phyloP scores from a whole-genome alignment of 2,888 invertebrate species.

The Leistus spinibarbis region DNA sequence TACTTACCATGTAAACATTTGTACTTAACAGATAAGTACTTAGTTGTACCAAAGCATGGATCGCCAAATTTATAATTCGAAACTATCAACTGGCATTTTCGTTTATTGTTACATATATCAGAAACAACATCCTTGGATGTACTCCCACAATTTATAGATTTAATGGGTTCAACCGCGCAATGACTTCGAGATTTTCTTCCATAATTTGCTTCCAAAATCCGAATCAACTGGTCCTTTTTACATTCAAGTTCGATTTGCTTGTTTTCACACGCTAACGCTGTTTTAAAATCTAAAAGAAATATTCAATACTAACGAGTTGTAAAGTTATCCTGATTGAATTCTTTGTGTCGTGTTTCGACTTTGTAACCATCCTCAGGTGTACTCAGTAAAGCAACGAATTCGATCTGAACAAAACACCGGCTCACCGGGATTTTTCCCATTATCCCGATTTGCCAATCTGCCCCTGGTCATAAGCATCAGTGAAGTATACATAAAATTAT shows the following conservation, averaged over 20 bases:
- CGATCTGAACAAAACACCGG: too few species aligned
- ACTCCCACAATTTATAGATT: background rate
- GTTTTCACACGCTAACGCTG: constrained; percentile 17
- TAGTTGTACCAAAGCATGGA: constrained; percentile 18
- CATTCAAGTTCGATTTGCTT: constrained; percentile 5
- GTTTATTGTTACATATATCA: constrained; percentile 28
- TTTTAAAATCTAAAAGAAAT: constrained; percentile 14
- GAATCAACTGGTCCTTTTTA: constrained; percentile 15
- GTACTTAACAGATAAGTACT: constrained; percentile 24
- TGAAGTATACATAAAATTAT: background rate
- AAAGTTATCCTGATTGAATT: too few species aligned
- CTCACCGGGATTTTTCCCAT: background rate
- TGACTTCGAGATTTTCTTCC: constrained; percentile 9
- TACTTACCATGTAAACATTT: constrained; percentile 17
- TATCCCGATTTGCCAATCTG: background rate
- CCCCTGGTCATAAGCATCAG: too few species aligned
- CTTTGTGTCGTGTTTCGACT: too few species aligned
- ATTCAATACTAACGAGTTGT: too few species aligned
- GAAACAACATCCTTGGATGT: constrained; percentile 14
- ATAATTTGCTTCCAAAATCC: constrained; percentile 24
- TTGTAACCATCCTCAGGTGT: too few species aligned
- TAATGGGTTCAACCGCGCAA: too few species aligned
- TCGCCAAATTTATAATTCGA: constrained; percentile 17
- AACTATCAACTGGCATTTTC: background rate
- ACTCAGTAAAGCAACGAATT: too few species aligned